Conservation (phyloP, 2,797 vertebrate species). For the Cynodonichthys magdalenae region DNA sequence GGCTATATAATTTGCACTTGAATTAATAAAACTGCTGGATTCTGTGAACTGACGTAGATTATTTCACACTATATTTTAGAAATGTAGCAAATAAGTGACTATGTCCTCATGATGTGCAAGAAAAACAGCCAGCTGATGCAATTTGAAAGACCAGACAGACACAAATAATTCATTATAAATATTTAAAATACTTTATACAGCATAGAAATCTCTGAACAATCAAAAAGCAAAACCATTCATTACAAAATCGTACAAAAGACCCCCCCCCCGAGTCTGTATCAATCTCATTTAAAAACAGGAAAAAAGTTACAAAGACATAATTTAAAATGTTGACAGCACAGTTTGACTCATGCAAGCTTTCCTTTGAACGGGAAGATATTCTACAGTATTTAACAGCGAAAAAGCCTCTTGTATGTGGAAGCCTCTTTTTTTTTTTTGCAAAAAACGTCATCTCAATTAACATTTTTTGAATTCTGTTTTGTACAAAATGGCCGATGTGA, state of each 20-base stretch:
- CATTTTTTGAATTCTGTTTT: constrained; percentile 20
- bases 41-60: constrained; percentile 15
- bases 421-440: constrained; percentile 20
- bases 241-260: constrained; percentile 84
- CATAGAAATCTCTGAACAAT: constrained; percentile 84
- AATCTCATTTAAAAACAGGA: constrained; percentile 67
- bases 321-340: constrained; percentile 69
- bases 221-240: constrained; percentile 69
- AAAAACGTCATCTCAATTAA: constrained; percentile 14
- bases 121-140: constrained; percentile 27
- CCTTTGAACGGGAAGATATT: constrained; percentile 61
- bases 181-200: constrained; percentile 86
- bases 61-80: constrained; percentile 13
- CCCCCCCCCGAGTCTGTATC: constrained; percentile 50
- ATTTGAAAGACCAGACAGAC: constrained; percentile 67
- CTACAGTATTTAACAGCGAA: constrained; percentile 62
- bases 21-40: constrained; percentile 18
- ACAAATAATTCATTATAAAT: constrained; percentile 79
- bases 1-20: constrained; percentile 19
- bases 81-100: not conserved
- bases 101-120: not conserved
- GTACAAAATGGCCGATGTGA: constrained; percentile 16
- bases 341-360: constrained; percentile 76
- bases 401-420: constrained; percentile 66
- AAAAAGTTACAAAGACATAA: constrained; percentile 72